Base-by-base conservation (phyloP, 2,113 vertebrate genomes). In the Heterotis niloticus region DNA sequence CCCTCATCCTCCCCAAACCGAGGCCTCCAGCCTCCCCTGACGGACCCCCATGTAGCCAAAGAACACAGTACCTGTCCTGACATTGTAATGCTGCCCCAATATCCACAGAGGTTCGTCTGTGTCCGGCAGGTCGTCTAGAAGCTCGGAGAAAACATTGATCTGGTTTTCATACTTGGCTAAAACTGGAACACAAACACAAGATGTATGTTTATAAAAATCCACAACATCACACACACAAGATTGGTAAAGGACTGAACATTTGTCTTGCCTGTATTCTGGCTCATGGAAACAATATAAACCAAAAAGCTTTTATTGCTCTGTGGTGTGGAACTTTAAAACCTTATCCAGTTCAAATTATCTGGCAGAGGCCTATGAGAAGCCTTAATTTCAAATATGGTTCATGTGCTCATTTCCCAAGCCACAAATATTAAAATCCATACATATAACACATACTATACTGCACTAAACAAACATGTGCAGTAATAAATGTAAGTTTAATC, bases 51-150 rank as follows among this genome's bases (percentile, higher is more conserved):
- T 7, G 34, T 44, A 4, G 3, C 34, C 34, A 7, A 44, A 7
- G 34, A 44, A 44, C 34, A 7, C 34, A 44, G 34, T 44, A 44
- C 94, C 94, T 84, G 90, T 90, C 83, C 90, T 93, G 16, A 93
- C 85, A 73, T 92, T 86, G 87, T 95, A 92, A 28, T 90, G 90
- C 82, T 89, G 91, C 84, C 94, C 94, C 82, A 95, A 86, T 84
- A 95, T 93, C 92, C 93, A 95, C 80, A 91, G 88, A 0, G 93
- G 89, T 24, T 94, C 94, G 74, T 94, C 91, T 78, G 72, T 78
- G 29, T 88, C 86, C 10, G 86, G 85, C 23, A 88, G 79, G 67
- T 88, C 86, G 68, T 88, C 87, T 52, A 88, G 79, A 29, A 78
- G 82, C 34, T 88, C 86, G 18, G 85, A 84, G 57, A 88, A 84